Percentiles rank a stretch among this genome's conserved stretches.
phyloP scores from a whole-genome alignment of 2,888 invertebrate genomes.

The Leptopilina myrica region DNA sequence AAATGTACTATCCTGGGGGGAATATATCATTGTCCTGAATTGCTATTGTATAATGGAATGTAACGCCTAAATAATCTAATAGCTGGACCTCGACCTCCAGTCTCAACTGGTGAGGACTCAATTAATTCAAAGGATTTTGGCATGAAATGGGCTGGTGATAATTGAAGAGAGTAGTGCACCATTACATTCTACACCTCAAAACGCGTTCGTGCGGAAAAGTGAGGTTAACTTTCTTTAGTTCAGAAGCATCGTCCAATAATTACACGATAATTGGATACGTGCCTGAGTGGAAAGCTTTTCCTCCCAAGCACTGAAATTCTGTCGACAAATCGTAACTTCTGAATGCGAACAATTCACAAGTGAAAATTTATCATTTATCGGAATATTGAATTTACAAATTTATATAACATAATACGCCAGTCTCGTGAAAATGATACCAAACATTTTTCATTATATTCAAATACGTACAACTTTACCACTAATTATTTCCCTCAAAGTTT shows the following conservation, averaged over 20 bases:
- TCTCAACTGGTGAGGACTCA: conserved; percentile 49
- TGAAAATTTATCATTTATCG: background rate
- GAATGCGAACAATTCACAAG: conserved; percentile 8
- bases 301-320: conserved; percentile 23
- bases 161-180: conserved; percentile 54
- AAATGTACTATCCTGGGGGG: too few relatives aligned
- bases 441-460: too few relatives aligned
- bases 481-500: too few relatives aligned
- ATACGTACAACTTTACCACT: too few relatives aligned
- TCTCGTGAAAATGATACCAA: too few relatives aligned
- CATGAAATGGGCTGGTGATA: conserved; percentile 58
- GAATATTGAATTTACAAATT: too few relatives aligned
- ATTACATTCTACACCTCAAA: conserved; percentile 49
- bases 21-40: background rate
- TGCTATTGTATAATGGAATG: background rate
- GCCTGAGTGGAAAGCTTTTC: conserved; percentile 38
- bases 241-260: conserved; percentile 34
- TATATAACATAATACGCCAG: too few relatives aligned
- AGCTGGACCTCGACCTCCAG: conserved; percentile 42
- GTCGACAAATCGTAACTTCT: conserved; percentile 13
- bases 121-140: conserved; percentile 58
- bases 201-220: conserved; percentile 53
- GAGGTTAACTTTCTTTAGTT: conserved; percentile 53
- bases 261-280: conserved; percentile 39
- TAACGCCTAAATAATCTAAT: conserved; percentile 23